Evolutionary conservation across 2,888 invertebrate species (phyloP), one percentile per base, ranked within the genome.

Genomic region (Dynastes maya): DNA sequence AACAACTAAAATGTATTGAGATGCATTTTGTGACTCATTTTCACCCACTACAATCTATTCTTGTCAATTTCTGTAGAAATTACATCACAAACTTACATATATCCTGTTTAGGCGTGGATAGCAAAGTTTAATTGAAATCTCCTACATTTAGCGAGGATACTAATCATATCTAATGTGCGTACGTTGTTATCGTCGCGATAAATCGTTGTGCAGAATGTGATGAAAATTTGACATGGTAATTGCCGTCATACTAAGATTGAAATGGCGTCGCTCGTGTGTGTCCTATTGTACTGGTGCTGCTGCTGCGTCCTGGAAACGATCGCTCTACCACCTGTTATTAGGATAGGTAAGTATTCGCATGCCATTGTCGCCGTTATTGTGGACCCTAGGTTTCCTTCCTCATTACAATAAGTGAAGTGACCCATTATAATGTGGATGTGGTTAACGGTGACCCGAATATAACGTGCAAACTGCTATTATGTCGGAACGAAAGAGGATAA

Each of bases 321-420:
- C 78, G 91, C 92, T 0, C 84, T 92, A 77, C 91, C 92, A 80
- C 93, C 93, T 65, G 92, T 93, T 83, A 91, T 93, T 88, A 91
- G 92, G 85, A 92, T 93, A 83, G 93, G 93, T 92, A 86, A 90
- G 90, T 86, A 53, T 53, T 49, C 22, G 22, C 58, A 58, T 40
- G 27, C 61, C 32, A 61, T 74, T 74, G 27, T 61, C 61, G 5
- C 55, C 37, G 45, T 61, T 71, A 71, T 55, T 55, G n/a, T 27
- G 22, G 61, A 11, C 37, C 45, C 13, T 49, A 49, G 45, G n/a
- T 11, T 72, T 61, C 16, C 45, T 11, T 22, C 16, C 40, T 68
- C 40, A 58, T 61, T 61, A 45, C 11, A 40, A 49, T 45, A 72
- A 61, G 40, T 22, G 40, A 22, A 74, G 6, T 45, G 13, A 27